phyloP scores from a whole-genome alignment of 2,888 invertebrate genomes.

The Zaprionus obscuricornis region DNA sequence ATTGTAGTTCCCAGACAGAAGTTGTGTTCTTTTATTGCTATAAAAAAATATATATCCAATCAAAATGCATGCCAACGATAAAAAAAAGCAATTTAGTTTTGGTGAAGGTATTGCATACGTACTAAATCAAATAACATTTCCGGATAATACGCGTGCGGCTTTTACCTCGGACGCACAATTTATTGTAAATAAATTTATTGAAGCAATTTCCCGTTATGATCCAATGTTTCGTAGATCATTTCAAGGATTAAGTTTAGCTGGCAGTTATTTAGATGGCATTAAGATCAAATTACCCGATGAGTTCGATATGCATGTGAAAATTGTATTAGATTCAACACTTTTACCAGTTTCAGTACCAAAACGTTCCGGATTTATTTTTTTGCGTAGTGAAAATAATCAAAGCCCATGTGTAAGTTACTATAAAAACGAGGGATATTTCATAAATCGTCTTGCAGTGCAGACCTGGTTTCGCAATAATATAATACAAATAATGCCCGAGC shows the following conservation, averaged over 20 bases:
- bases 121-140: slow-evolving; percentile 23
- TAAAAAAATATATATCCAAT: no score
- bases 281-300: slow-evolving; percentile 64
- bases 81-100: slow-evolving; percentile 12
- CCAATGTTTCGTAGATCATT: slow-evolving; percentile 32
- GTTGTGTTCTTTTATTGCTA: no score
- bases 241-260: slow-evolving; percentile 33
- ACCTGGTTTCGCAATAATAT: slow-evolving; percentile 58
- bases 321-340: slow-evolving; percentile 31
- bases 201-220: slow-evolving; percentile 29
- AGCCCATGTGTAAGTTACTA: slow-evolving; percentile 3
- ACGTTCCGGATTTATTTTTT: slow-evolving; percentile 26
- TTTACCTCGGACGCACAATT: slow-evolving; percentile 41
- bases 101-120: slow-evolving; percentile 35
- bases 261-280: slow-evolving; percentile 60
- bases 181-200: slow-evolving; percentile 41
- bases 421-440: slow-evolving; percentile 3
- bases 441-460: slow-evolving; percentile 58
- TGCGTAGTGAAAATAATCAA: background rate
- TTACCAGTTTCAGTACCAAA: background rate
- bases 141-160: background rate
- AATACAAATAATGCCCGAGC: slow-evolving; percentile 18
- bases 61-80: background rate
- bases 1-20: slow-evolving; percentile 5
- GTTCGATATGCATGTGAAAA: slow-evolving; percentile 64